Evolutionary conservation across 2,113 vertebrate species (phyloP).

Genomic region (Crotalus horridus): DNA sequence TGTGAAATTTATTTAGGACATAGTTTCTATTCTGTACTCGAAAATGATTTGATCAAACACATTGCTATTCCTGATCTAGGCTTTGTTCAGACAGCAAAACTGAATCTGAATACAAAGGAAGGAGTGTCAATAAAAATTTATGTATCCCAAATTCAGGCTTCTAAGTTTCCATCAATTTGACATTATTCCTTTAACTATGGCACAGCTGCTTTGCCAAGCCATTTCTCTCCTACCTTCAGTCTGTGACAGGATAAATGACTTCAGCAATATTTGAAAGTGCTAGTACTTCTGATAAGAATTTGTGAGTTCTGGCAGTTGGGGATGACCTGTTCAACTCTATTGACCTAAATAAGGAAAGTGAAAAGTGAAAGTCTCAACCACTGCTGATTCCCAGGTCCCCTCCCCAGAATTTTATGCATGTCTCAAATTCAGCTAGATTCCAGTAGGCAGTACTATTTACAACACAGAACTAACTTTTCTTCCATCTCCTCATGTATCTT

Average conservation of each 20-base stretch:
- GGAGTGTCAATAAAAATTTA: background rate
- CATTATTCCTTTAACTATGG: background rate
- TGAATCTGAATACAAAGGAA: background rate
- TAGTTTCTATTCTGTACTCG: background rate
- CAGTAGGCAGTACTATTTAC: background rate
- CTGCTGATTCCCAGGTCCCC: background rate
- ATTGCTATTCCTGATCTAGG: background rate
- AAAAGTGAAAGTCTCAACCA: slow-evolving; percentile 31
- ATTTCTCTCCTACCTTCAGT: slow-evolving; percentile 13
- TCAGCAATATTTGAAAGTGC: slow-evolving; percentile 31
- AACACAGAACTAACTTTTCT: background rate
- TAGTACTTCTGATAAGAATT: slow-evolving; percentile 36
- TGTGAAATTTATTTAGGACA: background rate
- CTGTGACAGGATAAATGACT: slow-evolving; percentile 32
- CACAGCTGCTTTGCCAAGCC: slow-evolving; percentile 13
- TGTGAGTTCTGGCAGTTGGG: slow-evolving; percentile 44
- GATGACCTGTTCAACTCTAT: slow-evolving; percentile 42
- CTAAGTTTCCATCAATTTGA: slow-evolving; percentile 4
- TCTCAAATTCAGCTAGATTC: slow-evolving; percentile 30
- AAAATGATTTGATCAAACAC: background rate
- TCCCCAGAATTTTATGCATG: background rate
- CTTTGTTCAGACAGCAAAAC: background rate
- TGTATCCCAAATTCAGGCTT: slow-evolving; percentile 9
- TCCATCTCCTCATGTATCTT: background rate
- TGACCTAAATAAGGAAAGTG: slow-evolving; percentile 34